Evolutionary conservation across 2,888 invertebrate species (phyloP).

Genomic region (Lapara coniferarum): DNA sequence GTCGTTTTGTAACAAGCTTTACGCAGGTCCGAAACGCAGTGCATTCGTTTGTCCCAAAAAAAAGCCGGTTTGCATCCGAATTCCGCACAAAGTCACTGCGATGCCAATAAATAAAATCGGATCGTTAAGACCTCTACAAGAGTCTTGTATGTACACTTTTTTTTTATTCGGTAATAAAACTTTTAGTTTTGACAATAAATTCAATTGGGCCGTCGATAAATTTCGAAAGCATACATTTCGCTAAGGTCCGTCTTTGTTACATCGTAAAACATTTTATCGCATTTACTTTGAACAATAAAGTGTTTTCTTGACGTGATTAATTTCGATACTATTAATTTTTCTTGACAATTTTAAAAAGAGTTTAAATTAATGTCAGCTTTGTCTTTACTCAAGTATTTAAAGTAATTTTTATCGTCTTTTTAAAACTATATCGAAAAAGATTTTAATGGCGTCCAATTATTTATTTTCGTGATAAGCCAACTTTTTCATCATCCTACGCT

Average conservation of each 20-base stretch:
- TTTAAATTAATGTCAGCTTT: background rate
- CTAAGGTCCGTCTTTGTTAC: slow-evolving; percentile 57
- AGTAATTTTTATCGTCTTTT: too few relatives aligned
- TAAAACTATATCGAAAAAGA: too few relatives aligned
- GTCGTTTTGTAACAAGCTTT: background rate
- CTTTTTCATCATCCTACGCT: too few relatives aligned
- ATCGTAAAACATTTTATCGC: slow-evolving; percentile 64
- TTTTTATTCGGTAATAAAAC: slow-evolving; percentile 53
- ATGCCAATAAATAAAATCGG: slow-evolving; percentile 20
- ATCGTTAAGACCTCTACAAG: slow-evolving; percentile 21
- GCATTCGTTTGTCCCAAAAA: slow-evolving; percentile 9
- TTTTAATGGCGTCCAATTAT: too few relatives aligned
- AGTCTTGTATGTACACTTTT: slow-evolving; percentile 24
- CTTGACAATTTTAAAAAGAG: background rate
- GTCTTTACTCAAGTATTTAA: too few relatives aligned
- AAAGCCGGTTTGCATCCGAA: slow-evolving; percentile 17
- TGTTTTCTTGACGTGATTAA: slow-evolving; percentile 42
- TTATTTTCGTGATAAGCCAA: too few relatives aligned
- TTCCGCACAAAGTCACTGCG: slow-evolving; percentile 19
- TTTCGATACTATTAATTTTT: slow-evolving; percentile 31
- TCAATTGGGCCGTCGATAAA: slow-evolving; percentile 69
- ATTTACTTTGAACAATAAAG: slow-evolving; percentile 53
- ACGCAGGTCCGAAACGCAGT: background rate
- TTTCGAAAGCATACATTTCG: slow-evolving; percentile 65
- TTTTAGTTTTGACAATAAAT: slow-evolving; percentile 72